Evolutionary conservation across 2,113 vertebrate genomes (phyloP).

Genomic region (Cyanistes caeruleus): DNA sequence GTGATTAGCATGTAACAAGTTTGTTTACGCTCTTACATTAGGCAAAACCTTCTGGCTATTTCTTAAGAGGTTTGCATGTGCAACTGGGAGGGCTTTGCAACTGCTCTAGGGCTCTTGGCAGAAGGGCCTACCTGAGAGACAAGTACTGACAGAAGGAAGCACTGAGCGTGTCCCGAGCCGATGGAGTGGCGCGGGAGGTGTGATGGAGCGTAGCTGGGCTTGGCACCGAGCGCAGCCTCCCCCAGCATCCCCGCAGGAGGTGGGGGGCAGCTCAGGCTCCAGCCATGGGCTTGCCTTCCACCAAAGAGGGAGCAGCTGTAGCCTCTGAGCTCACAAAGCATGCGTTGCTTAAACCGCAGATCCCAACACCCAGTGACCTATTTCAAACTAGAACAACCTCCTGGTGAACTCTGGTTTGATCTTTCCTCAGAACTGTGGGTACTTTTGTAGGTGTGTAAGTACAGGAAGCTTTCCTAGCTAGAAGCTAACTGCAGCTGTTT

Average conservation of each 20-base stretch:
- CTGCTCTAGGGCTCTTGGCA: slow-evolving; percentile 36
- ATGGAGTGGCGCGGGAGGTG: not conserved
- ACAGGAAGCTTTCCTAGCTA: not conserved
- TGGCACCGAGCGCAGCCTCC: not conserved
- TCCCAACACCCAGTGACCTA: not conserved
- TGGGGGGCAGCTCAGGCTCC: not conserved
- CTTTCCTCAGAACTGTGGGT: not conserved
- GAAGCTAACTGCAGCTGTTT: not conserved
- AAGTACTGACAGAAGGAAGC: slow-evolving; percentile 16
- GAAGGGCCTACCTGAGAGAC: not conserved
- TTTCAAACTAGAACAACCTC: slow-evolving; percentile 8
- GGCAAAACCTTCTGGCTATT: slow-evolving; percentile 20
- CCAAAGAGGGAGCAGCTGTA: not conserved
- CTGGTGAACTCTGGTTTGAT: not conserved
- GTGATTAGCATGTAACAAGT: slow-evolving; percentile 27
- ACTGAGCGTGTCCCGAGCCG: fast-evolving
- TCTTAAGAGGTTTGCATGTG: slow-evolving; percentile 37
- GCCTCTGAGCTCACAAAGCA: not conserved
- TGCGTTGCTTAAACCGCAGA: not conserved
- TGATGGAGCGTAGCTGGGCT: not conserved
- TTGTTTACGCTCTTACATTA: slow-evolving; percentile 41
- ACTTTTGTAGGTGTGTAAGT: not conserved
- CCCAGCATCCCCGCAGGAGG: not conserved
- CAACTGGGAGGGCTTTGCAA: slow-evolving; percentile 22
- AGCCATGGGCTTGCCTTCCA: not conserved